A percentile compares a stretch with the other conserved stretches of the same genome.
phyloP scores from a whole-genome alignment of 2,888 invertebrate species.

The Malthinus flaveolus region DNA sequence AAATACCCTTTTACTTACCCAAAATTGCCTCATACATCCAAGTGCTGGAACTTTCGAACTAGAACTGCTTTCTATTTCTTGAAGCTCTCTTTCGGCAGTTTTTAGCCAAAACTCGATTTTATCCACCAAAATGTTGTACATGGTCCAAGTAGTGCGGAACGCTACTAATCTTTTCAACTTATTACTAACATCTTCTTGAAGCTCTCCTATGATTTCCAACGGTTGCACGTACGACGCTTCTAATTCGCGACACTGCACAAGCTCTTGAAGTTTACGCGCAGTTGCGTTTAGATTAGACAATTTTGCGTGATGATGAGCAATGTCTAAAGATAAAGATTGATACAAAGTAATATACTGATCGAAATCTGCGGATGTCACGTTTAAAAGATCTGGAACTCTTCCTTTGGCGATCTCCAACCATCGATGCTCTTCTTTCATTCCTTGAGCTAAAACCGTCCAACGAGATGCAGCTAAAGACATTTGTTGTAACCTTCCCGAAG shows the following conservation, averaged over 20 bases:
- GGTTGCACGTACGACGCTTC: conserved; percentile 75
- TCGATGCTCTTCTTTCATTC: conserved; percentile 79
- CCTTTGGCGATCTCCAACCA: conserved; percentile 86
- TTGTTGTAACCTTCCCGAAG: conserved; percentile 78
- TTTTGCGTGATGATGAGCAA: conserved; percentile 79
- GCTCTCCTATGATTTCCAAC: conserved; percentile 69
- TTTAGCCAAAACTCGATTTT: conserved; percentile 78
- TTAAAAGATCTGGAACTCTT: conserved; percentile 78
- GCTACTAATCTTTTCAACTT: conserved; percentile 71
- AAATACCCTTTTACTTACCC: conserved; percentile 57
- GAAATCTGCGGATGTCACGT: conserved; percentile 81
- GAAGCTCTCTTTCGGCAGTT: conserved; percentile 71
- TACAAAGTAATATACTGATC: conserved; percentile 83
- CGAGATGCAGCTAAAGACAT: conserved; percentile 84
- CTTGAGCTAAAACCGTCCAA: conserved; percentile 80
- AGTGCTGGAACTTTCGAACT: conserved; percentile 65
- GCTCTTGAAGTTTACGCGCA: conserved; percentile 72
- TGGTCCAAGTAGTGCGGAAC: conserved; percentile 78
- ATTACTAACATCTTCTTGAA: conserved; percentile 76
- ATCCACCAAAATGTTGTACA: conserved; percentile 72
- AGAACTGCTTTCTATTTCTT: conserved; percentile 64
- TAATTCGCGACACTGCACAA: conserved; percentile 74
- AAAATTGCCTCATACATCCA: conserved; percentile 79
- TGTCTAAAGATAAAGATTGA: conserved; percentile 77
- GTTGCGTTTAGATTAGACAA: conserved; percentile 73